Evolutionary conservation across 2,888 invertebrate genomes (phyloP).

Genomic region (Aphrophora alni): DNA sequence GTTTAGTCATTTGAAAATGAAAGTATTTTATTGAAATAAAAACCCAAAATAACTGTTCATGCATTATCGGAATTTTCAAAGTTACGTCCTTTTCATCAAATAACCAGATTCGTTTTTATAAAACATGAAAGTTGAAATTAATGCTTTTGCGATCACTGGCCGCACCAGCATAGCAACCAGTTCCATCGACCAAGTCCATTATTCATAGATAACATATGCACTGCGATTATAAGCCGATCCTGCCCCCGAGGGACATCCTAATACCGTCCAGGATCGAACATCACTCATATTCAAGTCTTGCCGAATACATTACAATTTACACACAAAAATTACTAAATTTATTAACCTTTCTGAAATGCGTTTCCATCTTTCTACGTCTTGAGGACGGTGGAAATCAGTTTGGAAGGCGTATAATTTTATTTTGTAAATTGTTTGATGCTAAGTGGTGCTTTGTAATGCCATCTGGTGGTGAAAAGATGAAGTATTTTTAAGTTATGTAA

Average conservation of each 20-base stretch:
- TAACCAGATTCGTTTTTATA: too few species aligned
- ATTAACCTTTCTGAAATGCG: not conserved
- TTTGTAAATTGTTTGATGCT: not conserved
- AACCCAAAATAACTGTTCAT: too few species aligned
- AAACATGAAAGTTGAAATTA: not conserved
- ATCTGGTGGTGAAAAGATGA: not conserved
- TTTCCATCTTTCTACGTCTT: too few species aligned
- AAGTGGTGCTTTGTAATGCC: not conserved
- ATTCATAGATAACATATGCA: constrained; percentile 34
- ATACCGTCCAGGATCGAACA: not conserved
- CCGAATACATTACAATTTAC: not conserved
- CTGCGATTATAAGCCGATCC: constrained; percentile 10
- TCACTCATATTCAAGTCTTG: not conserved
- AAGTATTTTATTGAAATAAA: too few species aligned
- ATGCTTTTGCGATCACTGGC: too few species aligned
- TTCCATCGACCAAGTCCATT: constrained; percentile 20
- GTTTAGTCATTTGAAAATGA: too few species aligned
- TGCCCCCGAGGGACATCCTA: constrained; percentile 14
- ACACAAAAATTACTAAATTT: not conserved
- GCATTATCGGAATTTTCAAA: too few species aligned
- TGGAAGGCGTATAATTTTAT: not conserved
- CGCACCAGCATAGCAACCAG: not conserved
- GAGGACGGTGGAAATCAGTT: too few species aligned
- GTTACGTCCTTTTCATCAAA: too few species aligned
- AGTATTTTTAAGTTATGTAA: too few species aligned